Evolutionary conservation across 2,113 vertebrate genomes (phyloP), one percentile per base, ranked within the genome.

Genomic region (Saccopteryx bilineata): DNA sequence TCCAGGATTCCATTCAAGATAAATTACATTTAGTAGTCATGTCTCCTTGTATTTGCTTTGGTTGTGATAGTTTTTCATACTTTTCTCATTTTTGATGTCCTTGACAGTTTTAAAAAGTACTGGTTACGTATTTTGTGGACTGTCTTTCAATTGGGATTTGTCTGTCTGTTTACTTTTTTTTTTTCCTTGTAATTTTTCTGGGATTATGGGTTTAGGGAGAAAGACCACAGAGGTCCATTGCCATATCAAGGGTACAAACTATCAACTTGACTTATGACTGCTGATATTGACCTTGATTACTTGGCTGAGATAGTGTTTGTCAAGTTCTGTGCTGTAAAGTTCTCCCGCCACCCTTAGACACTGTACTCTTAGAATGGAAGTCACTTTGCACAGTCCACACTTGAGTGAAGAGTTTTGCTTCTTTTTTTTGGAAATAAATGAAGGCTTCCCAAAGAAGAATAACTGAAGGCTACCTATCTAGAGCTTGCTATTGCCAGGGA

Each of bases 351-450:
- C 39, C n/a, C 15, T 71, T 48, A 54, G 54, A 63, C 23, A 48
- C 28, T 33, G 33, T 65, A 21, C 58, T 85, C 5, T 68, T 92
- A 60, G 84, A 74, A n/a, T 19, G 1, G 10, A 87, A 52, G 39
- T 92, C 18, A 11, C 31, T 87, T 56, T 81, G 68, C 13, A 14
- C 4, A 92, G 23, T 18, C 39, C 60, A 68, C 13, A 31, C 24
- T 39, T 76, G 79, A 74, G 26, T 65, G 23, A 75, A 95, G 82
- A 78, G 74, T 60, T 91, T 87, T 95, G 21, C 33, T 87, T 87
- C 23, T 9, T 31, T 24, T 24, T 76, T 60, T 31, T 82, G 60
- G 61, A 92, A 87, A 82, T 87, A 68, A 66, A 60, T 7, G 48
- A 58, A 23, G 69, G 39, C 39, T 19, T 66, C 19, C 52, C 46